Conservation (phyloP, 2,113 vertebrate genomes). For the Toxostoma redivivum region DNA sequence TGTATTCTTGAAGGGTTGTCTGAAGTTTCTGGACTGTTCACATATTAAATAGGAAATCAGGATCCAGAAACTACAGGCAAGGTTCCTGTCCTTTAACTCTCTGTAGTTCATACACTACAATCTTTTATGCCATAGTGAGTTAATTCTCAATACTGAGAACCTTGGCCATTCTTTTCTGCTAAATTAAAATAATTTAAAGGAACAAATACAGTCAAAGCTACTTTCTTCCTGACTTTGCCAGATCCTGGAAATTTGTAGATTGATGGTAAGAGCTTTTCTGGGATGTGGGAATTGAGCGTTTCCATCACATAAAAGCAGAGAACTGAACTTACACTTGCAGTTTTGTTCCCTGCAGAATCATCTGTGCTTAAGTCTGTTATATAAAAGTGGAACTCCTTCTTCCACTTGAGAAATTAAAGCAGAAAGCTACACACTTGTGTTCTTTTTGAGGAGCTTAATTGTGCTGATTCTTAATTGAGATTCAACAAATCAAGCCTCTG, state of each 20-base stretch:
- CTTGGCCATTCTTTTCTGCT: background rate
- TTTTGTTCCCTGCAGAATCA: background rate
- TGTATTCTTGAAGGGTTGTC: background rate
- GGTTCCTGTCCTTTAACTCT: background rate
- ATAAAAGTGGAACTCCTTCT: background rate
- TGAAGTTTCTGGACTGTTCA: background rate
- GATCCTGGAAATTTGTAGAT: background rate
- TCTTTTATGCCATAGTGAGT: fast-evolving
- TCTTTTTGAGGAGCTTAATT: background rate
- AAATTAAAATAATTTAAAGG: background rate
- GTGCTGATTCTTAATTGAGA: background rate
- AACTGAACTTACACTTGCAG: background rate
- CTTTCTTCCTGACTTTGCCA: background rate
- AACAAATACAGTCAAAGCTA: background rate
- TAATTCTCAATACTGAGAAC: background rate
- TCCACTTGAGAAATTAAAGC: background rate
- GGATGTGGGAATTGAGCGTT: background rate
- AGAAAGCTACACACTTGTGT: background rate
- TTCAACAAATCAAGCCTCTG: background rate
- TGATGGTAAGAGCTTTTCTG: background rate
- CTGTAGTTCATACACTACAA: background rate
- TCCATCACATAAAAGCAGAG: background rate
- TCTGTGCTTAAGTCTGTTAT: background rate
- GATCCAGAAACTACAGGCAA: background rate
- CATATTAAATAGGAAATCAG: background rate